Conservation (phyloP, 2,113 vertebrate genomes). For the Chloropsis cyanopogon region DNA sequence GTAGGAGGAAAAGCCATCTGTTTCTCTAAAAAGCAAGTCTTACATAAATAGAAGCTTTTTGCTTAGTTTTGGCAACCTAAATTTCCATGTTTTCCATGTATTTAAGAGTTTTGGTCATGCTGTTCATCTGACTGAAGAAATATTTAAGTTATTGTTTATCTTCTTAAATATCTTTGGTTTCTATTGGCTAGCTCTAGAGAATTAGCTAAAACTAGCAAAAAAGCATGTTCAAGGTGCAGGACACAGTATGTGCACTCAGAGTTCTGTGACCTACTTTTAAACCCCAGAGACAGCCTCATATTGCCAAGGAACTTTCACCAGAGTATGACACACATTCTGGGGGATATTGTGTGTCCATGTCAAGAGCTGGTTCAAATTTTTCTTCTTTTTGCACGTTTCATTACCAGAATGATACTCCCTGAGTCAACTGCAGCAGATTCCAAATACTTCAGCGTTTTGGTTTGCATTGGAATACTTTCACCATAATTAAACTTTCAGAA, state of each 20-base stretch:
- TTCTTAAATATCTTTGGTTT: background rate
- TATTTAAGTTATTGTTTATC: background rate
- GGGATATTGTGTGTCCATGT: background rate
- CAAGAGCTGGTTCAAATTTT: background rate
- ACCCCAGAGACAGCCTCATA: background rate
- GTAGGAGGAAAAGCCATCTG: slow-evolving; percentile 16
- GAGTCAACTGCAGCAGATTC: background rate
- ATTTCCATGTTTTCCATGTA: background rate
- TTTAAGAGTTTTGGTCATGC: background rate
- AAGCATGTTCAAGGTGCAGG: background rate
- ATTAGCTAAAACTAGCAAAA: background rate
- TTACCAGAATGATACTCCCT: background rate
- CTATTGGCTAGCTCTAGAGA: background rate
- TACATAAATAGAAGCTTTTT: background rate
- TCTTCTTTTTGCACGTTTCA: background rate
- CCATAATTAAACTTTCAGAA: background rate
- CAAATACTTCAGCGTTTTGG: background rate
- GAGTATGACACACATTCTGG: background rate
- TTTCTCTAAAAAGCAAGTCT: background rate
- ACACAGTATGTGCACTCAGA: background rate
- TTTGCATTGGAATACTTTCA: background rate
- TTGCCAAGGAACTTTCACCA: background rate
- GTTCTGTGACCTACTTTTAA: background rate
- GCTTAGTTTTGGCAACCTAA: background rate
- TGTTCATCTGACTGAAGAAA: background rate